A percentile compares a stretch with the other conserved stretches of the same genome.
These are phyloP conservation scores for Camponotus fellah DNA, from an alignment of 2,888 invertebrate genomes.

Conservation along the genomic window DNA sequence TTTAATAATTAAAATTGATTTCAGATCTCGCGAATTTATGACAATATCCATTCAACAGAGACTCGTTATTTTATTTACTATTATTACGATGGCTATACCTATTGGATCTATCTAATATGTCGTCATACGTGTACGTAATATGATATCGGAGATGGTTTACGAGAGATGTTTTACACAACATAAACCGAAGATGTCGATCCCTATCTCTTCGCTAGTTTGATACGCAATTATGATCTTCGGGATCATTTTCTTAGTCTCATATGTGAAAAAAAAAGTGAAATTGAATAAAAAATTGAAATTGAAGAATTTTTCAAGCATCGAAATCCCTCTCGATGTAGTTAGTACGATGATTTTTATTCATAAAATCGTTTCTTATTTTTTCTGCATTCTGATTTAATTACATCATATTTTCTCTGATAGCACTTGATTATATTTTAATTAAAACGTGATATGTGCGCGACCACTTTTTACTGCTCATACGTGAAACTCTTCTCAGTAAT, in stretches of 20 bases:
- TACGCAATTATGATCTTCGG: constrained; percentile 3
- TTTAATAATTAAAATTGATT: background rate
- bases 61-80: constrained; percentile 28
- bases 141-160: background rate
- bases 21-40: background rate
- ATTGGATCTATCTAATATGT: background rate
- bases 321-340: constrained; percentile 66
- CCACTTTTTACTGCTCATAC: background rate
- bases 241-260: constrained; percentile 12
- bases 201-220: background rate
- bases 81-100: background rate
- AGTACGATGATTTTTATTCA: background rate
- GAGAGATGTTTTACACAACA: constrained; percentile 24
- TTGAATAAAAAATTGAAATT: constrained; percentile 25
- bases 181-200: constrained; percentile 18
- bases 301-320: constrained; percentile 70
- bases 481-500: background rate
- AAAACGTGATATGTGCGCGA: background rate
- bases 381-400: constrained; percentile 3
- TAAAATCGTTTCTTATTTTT: constrained; percentile 9
- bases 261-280: too few relatives aligned
- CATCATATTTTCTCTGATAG: background rate
- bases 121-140: background rate
- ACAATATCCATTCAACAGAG: background rate
- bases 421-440: background rate